A percentile compares a stretch with the other conserved stretches of the same genome.
Evolutionary conservation across 2,113 vertebrate genomes (phyloP).

Genomic region (Oreocharis arfaki): DNA sequence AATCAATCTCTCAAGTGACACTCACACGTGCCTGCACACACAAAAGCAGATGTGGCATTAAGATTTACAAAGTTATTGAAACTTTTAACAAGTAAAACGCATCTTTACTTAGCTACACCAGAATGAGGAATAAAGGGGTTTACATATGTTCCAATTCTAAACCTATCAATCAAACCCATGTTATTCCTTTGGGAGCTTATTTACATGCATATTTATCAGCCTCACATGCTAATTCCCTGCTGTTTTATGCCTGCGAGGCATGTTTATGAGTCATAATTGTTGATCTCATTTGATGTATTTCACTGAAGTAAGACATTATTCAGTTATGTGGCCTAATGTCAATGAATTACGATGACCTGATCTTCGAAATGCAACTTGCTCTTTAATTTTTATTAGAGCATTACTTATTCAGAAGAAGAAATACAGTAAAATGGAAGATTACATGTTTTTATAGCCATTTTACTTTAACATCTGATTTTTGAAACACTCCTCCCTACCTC

Average conservation of each 20-base stretch:
- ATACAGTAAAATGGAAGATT: conserved; percentile 51
- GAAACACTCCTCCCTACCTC: conserved; percentile 13
- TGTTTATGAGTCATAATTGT: conserved; percentile 99
- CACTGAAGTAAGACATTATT: conserved; percentile 98
- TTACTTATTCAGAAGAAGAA: conserved; percentile 69
- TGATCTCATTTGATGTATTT: conserved; percentile 99
- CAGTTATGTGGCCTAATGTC: conserved; percentile 97
- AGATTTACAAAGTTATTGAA: conserved; percentile 99
- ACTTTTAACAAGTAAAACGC: conserved; percentile 98
- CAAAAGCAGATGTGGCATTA: conserved; percentile 97
- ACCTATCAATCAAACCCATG: conserved; percentile 99
- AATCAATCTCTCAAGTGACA: conserved; percentile 88
- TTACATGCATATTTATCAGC: conserved; percentile 99
- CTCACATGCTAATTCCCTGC: conserved; percentile 99
- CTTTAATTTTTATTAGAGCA: conserved; percentile 82
- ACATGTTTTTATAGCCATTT: conserved; percentile 34
- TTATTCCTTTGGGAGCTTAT: conserved; percentile 99
- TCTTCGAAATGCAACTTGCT: conserved; percentile 89
- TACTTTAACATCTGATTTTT: conserved; percentile 55
- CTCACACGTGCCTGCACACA: conserved; percentile 81
- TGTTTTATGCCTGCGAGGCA: conserved; percentile 97
- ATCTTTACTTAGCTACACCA: conserved; percentile 91
- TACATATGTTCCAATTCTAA: conserved; percentile 99
- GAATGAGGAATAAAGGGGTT: conserved; percentile 96
- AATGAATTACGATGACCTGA: conserved; percentile 93